Conservation (phyloP, 1,140 invertebrate genomes). For the Calephelis nemesis region DNA sequence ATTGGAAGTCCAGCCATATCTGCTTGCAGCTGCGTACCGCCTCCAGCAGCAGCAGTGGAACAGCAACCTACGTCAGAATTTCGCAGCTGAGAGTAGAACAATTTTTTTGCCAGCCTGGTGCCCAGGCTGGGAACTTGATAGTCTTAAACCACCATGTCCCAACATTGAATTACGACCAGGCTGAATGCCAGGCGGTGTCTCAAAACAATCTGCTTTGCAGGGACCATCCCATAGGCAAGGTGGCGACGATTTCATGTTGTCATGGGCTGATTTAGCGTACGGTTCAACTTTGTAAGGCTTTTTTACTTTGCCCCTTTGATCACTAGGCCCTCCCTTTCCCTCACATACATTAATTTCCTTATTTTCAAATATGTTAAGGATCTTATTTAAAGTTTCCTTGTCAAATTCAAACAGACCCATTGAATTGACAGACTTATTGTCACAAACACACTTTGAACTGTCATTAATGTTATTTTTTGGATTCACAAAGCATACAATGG, state of each 20-base stretch:
- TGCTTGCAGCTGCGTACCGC: slow-evolving; percentile 23
- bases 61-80: slow-evolving; percentile 61
- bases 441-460: slow-evolving; percentile 15
- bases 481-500: slow-evolving; percentile 8
- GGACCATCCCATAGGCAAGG: slow-evolving; percentile 58
- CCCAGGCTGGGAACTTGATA: slow-evolving; percentile 19
- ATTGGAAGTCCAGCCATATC: slow-evolving; percentile 50
- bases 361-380: slow-evolving; percentile 47
- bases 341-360: slow-evolving; percentile 40
- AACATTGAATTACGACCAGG: slow-evolving; percentile 43
- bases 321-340: slow-evolving; percentile 32
- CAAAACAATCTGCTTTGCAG: slow-evolving; percentile 63
- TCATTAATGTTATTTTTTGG: slow-evolving; percentile 2
- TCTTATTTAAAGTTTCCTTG: slow-evolving; percentile 41
- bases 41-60: slow-evolving; percentile 33
- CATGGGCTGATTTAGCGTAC: slow-evolving; percentile 54
- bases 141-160: slow-evolving; percentile 33
- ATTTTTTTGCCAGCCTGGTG: slow-evolving; percentile 30
- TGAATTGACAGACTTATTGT: not conserved
- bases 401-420: slow-evolving; percentile 38
- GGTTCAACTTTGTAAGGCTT: slow-evolving; percentile 40
- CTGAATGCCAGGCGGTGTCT: slow-evolving; percentile 45
- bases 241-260: slow-evolving; percentile 58
- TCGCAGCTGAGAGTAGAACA: slow-evolving; percentile 40
- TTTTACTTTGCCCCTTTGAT: slow-evolving; percentile 35